Base-by-base conservation (phyloP, 2,888 invertebrate species). In the Hypomecis punctinalis region DNA sequence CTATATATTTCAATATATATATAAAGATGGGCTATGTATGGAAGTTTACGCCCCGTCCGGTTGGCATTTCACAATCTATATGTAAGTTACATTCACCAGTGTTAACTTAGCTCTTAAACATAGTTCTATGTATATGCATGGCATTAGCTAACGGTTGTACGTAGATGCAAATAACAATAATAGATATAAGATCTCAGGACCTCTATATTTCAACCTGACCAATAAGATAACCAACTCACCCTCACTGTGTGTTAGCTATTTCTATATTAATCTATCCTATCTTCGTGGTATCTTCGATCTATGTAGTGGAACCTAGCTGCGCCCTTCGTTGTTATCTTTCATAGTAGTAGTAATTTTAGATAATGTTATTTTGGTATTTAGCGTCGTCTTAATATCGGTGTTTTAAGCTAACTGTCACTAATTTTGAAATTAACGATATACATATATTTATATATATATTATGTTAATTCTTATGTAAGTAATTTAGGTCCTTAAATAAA, bases 251-350 rank as follows among this genome's bases (percentile, higher is more conserved):
- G 78, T 79, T 82, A 81, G 80, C 77, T 77, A 74, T 75, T 71
- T 78, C 79, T 80, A 74, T 77, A 75, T 60, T 68, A 73, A 70
- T 75, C 77, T 78, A 82, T 81, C 79, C 57, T 81, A 82, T 83
- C 78, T 71, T 78, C 85, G 53, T 86, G 61, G 70, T 77, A 79
- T 84, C 85, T 86, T 85, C 79, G 63, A 83, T 84, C 82, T 84
- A 78, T 78, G 74, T 77, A 78, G 76, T 79, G 47, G 80, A 82
- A 71, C 70, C 74, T 87, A 87, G 86, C 80, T 89, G 85, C 76
- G 85, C 76, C 85, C 91, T 91, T 91, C 91, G 91, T 92, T 92
- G 92, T 93, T 93, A 88, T 86, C 84, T 89, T 85, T 88, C 86
- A 78, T 82, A 81, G 88, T 86, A 86, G 89, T 84, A 82, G 86